Conservation (phyloP, 1,140 invertebrate species). For the Temnothorax nylanderi region DNA sequence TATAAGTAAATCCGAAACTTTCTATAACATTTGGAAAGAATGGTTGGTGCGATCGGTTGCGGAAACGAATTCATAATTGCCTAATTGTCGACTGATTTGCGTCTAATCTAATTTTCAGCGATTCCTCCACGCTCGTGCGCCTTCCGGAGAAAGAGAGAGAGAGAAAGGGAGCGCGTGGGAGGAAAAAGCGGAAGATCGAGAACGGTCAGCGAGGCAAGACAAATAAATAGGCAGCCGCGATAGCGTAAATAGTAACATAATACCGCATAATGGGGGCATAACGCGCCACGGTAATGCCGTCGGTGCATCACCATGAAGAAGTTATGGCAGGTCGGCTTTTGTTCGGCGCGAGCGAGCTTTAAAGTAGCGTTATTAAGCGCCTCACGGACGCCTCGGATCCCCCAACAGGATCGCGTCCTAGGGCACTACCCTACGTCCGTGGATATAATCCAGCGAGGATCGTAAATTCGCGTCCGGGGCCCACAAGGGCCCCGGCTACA, state of each 20-base stretch:
- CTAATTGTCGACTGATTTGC: not conserved
- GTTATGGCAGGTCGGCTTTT: constrained; percentile 79
- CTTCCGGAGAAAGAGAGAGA: not conserved
- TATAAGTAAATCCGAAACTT: not conserved
- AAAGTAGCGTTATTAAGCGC: constrained; percentile 78
- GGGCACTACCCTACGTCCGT: not conserved
- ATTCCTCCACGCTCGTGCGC: not conserved
- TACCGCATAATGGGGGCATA: constrained; percentile 83
- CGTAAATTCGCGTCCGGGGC: constrained; percentile 28
- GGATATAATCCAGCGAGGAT: constrained; percentile 9
- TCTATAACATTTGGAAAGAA: not conserved
- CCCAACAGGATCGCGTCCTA: constrained; percentile 49
- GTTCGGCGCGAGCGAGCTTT: constrained; percentile 69
- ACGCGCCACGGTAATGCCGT: constrained; percentile 75
- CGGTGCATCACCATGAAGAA: constrained; percentile 79
- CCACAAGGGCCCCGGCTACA: not conserved
- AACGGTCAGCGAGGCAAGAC: constrained; percentile 76
- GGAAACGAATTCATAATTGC: not conserved
- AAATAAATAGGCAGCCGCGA: constrained; percentile 80
- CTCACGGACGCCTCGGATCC: constrained; percentile 73
- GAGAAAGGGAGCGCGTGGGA: not conserved
- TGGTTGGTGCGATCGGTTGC: not conserved
- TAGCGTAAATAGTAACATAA: constrained; percentile 85
- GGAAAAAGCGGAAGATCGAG: constrained; percentile 24
- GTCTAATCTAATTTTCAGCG: not conserved